Evolutionary conservation across 2,797 vertebrate genomes (phyloP).

Genomic region (Orientallactaga sibirica): DNA sequence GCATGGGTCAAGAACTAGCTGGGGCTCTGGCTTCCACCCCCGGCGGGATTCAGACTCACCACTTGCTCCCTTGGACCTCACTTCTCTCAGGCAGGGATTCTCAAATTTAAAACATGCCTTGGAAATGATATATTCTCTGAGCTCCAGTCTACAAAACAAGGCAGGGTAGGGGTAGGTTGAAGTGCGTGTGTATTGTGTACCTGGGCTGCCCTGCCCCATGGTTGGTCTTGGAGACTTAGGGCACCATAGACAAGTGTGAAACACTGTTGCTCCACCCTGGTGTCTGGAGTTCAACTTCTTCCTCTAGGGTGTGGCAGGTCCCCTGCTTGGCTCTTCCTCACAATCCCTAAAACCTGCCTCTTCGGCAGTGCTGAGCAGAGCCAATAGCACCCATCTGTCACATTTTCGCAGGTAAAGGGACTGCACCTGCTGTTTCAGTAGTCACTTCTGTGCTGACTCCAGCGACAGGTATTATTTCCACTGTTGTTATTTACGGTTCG

Average conservation of each 20-base stretch:
- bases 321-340: neutral
- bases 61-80: accelerated
- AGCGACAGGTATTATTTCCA: neutral
- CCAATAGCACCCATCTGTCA: neutral
- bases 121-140: neutral
- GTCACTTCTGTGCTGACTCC: conserved; percentile 35
- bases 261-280: neutral
- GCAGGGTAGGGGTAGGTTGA: neutral
- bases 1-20: neutral
- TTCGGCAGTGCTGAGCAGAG: neutral
- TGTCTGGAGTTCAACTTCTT: accelerated
- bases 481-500: conserved; percentile 24
- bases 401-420: neutral
- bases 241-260: neutral
- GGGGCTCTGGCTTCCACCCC: neutral
- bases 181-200: neutral
- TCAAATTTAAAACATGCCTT: neutral
- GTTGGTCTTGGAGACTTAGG: neutral
- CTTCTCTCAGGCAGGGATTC: neutral
- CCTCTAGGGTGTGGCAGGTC: neutral
- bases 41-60: neutral
- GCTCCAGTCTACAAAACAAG: neutral
- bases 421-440: neutral
- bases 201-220: neutral
- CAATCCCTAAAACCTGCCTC: accelerated